Conservation (phyloP, 2,888 invertebrate genomes). For the Abscondita cerata region DNA sequence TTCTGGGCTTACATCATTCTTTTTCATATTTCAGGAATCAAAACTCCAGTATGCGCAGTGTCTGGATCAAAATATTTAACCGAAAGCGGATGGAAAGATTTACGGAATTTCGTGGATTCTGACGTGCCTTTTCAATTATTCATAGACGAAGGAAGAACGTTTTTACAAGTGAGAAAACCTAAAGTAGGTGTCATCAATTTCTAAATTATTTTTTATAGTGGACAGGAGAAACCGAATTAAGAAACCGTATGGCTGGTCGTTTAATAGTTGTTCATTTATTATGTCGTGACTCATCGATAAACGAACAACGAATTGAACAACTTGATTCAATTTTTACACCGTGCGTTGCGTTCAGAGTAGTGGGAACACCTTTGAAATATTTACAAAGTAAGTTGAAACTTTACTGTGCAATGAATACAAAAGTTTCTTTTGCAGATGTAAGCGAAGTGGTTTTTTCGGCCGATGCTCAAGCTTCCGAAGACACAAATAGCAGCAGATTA, state of each 20-base stretch:
- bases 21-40: conserved; percentile 66
- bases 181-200: neutral
- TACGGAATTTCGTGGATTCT: conserved; percentile 76
- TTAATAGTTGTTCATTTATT: conserved; percentile 80
- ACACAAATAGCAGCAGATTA: conserved; percentile 66
- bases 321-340: conserved; percentile 76
- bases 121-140: conserved; percentile 84
- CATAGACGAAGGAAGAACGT: conserved; percentile 81
- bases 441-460: conserved; percentile 81
- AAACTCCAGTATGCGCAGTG: conserved; percentile 84
- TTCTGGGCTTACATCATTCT: no score
- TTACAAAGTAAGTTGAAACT: conserved; percentile 64
- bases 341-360: conserved; percentile 85
- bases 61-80: conserved; percentile 85
- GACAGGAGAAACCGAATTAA: conserved; percentile 81
- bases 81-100: conserved; percentile 78
- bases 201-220: conserved; percentile 71
- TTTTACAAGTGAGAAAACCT: conserved; percentile 72
- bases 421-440: conserved; percentile 66
- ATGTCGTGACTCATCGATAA: conserved; percentile 72
- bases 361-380: conserved; percentile 77
- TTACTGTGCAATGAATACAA: neutral
- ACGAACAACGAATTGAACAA: conserved; percentile 50
- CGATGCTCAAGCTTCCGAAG: conserved; percentile 65
- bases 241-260: conserved; percentile 79